phyloP scores from a whole-genome alignment of 2,888 invertebrate species.

The Pilophorus perplexus region DNA sequence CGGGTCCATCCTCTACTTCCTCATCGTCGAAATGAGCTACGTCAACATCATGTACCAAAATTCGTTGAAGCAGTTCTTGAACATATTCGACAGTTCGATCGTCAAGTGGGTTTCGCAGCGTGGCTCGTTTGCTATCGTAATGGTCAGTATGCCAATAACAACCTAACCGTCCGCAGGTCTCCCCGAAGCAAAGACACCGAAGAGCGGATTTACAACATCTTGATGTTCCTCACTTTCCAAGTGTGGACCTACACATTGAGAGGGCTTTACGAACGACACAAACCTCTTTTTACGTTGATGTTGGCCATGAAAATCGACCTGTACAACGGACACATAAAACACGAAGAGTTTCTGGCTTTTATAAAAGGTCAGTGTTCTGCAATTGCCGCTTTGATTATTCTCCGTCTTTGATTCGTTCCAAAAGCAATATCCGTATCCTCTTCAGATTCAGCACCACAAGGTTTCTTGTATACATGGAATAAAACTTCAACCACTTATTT shows the following conservation, averaged over 20 bases:
- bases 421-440: too few species aligned
- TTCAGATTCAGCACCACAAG: too few species aligned
- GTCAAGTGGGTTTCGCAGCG: conserved; percentile 62
- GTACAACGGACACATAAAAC: conserved; percentile 74
- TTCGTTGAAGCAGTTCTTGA: conserved; percentile 88
- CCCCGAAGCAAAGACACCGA: conserved; percentile 77
- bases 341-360: conserved; percentile 90
- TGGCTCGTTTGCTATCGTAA: too few species aligned
- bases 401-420: too few species aligned
- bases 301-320: conserved; percentile 93
- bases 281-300: conserved; percentile 88
- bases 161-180: conserved; percentile 59
- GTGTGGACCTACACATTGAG: conserved; percentile 90
- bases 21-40: conserved; percentile 96
- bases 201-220: conserved; percentile 84
- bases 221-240: conserved; percentile 84
- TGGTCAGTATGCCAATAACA: too few species aligned
- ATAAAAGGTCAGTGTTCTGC: conserved; percentile 68
- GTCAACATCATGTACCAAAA: conserved; percentile 98
- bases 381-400: neutral
- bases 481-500: too few species aligned
- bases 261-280: conserved; percentile 90
- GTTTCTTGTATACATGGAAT: too few species aligned
- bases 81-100: conserved; percentile 90
- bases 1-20: conserved; percentile 90